These are phyloP conservation scores for Copidosoma floridanum DNA, from an alignment of 1,140 invertebrate genomes.

Conservation along the genomic window DNA sequence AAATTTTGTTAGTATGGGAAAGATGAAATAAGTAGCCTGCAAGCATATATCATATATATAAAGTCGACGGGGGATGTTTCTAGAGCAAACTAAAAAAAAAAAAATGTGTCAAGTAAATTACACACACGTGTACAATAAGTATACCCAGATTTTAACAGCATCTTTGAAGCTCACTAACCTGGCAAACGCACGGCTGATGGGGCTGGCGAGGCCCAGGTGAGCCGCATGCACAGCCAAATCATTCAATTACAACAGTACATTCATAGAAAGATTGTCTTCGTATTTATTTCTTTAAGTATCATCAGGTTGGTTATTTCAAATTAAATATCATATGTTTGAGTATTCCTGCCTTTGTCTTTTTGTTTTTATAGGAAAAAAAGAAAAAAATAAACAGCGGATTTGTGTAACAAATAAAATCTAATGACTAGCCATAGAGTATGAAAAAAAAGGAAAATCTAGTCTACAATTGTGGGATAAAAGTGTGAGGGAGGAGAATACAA, in stretches of 20 bases:
- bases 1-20: no score
- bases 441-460: conserved; percentile 1
- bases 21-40: no score
- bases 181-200: conserved; percentile 49
- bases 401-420: neutral
- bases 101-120: no score
- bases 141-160: neutral
- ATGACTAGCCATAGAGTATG: neutral
- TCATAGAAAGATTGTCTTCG: conserved; percentile 8
- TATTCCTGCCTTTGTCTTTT: no score
- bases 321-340: no score
- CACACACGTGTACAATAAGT: no score
- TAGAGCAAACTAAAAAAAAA: no score
- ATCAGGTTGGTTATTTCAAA: no score
- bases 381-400: neutral
- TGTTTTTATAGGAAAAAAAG: neutral
- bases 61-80: no score
- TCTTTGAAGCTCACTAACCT: conserved; percentile 48
- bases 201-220: conserved; percentile 58
- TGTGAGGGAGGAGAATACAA: neutral
- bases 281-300: no score
- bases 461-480: neutral
- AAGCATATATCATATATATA: no score
- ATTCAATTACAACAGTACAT: conserved; percentile 43
- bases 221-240: conserved; percentile 63